A percentile compares a stretch with the other conserved stretches of the same genome.
phyloP scores from a whole-genome alignment of 2,888 invertebrate species.

The Doris montereyensis region DNA sequence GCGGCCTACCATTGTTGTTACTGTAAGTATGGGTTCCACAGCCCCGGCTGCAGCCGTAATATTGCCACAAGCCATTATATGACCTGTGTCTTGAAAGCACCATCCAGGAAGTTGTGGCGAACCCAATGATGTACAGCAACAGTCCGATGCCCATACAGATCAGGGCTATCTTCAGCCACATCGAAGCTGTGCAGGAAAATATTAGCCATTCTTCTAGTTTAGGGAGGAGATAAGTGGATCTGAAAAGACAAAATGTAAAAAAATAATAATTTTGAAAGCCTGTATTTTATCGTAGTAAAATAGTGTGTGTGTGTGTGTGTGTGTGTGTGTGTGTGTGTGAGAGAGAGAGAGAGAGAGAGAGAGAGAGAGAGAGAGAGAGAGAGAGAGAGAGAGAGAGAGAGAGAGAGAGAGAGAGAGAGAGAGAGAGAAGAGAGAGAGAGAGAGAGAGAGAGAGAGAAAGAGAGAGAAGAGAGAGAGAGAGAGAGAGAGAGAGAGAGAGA shows the following conservation, averaged over 20 bases:
- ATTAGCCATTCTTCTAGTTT: constrained; percentile 33
- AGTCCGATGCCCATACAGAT: constrained; percentile 45
- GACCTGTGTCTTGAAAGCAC: background rate
- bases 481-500: background rate
- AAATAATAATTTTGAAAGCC: too few species aligned
- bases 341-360: too few species aligned
- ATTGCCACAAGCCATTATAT: constrained; percentile 47
- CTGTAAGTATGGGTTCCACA: background rate
- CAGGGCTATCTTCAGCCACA: constrained; percentile 50
- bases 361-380: background rate
- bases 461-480: background rate
- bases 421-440: background rate
- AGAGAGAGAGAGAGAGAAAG: background rate
- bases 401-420: background rate
- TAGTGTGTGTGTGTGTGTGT: too few species aligned
- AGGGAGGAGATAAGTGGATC: too few species aligned
- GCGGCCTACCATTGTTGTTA: background rate
- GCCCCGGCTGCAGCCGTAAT: constrained; percentile 4
- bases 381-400: background rate
- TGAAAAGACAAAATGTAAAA: too few species aligned
- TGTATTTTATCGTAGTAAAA: too few species aligned
- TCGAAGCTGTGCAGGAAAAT: constrained; percentile 46
- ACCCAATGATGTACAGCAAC: constrained; percentile 56
- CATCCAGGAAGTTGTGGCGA: constrained; percentile 59
- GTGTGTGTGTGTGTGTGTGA: too few species aligned